Evolutionary conservation across 2,797 vertebrate genomes (phyloP), one percentile per base, ranked within the genome.

Genomic region (Echeneis naucrates): DNA sequence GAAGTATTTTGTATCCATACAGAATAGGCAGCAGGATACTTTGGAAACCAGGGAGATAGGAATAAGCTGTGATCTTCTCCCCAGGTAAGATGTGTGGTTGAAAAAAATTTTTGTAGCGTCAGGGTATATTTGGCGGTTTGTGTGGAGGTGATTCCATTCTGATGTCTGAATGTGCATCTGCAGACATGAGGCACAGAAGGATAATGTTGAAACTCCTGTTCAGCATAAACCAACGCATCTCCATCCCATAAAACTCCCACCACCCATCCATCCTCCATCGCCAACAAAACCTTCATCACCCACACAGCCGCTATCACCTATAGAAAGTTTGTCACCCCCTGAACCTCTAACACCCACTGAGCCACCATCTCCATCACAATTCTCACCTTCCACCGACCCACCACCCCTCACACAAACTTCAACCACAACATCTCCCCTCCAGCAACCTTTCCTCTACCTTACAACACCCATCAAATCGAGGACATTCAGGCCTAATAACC

Each of bases 1-100:
- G 93, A 97, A 97, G 92, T 98, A 96, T 92, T 95, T 97, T 95
- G 94, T 95, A 93, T 95, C 93, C 89, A 87, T 83, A 89, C 96
- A 98, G 96, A 97, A 91, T 72, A 94, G 91, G 52, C 76, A 92
- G 38, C 94, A 83, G 81, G 92, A 89, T 30, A 92, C 75, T 84
- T 91, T 93, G 82, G 93, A 97, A 92, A 98, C 95, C 67, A 96
- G 92, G 91, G 97, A 99, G 57, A 84, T 94, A 37, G 96, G 94
- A 89, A 95, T 97, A 74, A 95, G 90, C 84, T 97, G 96, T 74
- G 93, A 98, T 91, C 92, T 97, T 76, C 93, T 94, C 56, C 87
- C 90, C 87, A 96, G 97, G 98, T 99, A 97, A 92, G 85, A 61
- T 48, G 59, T 55, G 21, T 9, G 42, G 48, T 24, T 19, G 2